These are phyloP conservation scores for Vombatus ursinus DNA, from an alignment of 2,113 vertebrate genomes.

Conservation along the genomic window DNA sequence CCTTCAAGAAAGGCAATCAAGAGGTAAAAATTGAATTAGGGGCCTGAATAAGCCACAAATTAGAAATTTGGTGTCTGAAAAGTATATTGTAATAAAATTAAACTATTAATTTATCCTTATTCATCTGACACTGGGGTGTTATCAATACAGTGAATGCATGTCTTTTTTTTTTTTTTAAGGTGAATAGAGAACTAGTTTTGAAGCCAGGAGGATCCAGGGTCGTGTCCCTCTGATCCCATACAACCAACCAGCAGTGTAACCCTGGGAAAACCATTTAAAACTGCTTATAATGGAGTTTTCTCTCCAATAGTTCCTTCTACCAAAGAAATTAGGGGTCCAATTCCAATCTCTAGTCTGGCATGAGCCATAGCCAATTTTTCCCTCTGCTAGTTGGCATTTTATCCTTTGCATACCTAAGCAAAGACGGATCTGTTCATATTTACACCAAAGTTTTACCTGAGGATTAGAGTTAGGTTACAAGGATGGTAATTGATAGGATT, in stretches of 20 bases:
- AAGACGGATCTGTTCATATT: neutral
- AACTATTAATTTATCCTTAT: no score
- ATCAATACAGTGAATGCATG: neutral
- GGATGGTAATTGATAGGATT: neutral
- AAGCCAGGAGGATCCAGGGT: neutral
- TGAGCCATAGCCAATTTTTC: neutral
- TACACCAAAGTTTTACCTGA: neutral
- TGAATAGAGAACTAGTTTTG: neutral
- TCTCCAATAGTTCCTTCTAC: neutral
- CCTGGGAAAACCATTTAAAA: neutral
- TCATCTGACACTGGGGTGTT: no score
- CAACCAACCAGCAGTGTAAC: no score
- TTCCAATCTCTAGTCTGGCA: neutral
- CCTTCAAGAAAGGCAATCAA: neutral
- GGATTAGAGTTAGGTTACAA: neutral
- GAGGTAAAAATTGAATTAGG: neutral
- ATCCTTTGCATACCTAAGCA: neutral
- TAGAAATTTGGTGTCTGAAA: neutral
- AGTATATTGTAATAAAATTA: neutral
- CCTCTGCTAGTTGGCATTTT: slow-evolving; percentile 14
- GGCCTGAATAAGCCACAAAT: neutral
- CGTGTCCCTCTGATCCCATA: neutral
- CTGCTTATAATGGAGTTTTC: neutral
- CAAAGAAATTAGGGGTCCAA: neutral
- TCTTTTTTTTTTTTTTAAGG: neutral